These are phyloP conservation scores for Egretta garzetta DNA, from an alignment of 2,113 vertebrate genomes.

Conservation along the genomic window DNA sequence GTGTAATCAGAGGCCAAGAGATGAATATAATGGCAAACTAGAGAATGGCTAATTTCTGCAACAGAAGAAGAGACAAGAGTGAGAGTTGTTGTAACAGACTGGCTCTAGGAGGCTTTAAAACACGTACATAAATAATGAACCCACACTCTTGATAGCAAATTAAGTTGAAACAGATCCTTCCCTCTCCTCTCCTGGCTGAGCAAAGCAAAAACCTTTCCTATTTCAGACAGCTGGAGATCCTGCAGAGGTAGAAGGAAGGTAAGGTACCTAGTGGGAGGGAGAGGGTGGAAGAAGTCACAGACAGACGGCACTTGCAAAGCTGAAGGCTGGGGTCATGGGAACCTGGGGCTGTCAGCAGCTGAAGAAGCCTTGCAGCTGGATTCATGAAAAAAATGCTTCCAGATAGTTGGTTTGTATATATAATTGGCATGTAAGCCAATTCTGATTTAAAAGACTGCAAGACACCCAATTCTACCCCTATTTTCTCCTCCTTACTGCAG, in stretches of 20 bases:
- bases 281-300: background rate
- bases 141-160: background rate
- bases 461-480: background rate
- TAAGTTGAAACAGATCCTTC: background rate
- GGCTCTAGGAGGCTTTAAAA: background rate
- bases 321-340: background rate
- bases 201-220: background rate
- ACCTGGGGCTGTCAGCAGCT: background rate
- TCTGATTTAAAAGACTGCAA: background rate
- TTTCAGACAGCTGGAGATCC: background rate
- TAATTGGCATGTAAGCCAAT: background rate
- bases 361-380: background rate
- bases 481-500: background rate
- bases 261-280: background rate
- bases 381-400: background rate
- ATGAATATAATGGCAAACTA: background rate
- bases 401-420: background rate
- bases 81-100: background rate
- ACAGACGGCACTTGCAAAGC: fast-evolving
- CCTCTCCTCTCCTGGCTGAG: background rate
- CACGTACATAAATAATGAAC: background rate
- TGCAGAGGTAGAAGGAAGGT: background rate
- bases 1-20: background rate
- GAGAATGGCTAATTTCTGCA: background rate
- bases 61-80: background rate